These are phyloP conservation scores for Sicus ferrugineus DNA, from an alignment of 2,888 invertebrate genomes.

Conservation along the genomic window DNA sequence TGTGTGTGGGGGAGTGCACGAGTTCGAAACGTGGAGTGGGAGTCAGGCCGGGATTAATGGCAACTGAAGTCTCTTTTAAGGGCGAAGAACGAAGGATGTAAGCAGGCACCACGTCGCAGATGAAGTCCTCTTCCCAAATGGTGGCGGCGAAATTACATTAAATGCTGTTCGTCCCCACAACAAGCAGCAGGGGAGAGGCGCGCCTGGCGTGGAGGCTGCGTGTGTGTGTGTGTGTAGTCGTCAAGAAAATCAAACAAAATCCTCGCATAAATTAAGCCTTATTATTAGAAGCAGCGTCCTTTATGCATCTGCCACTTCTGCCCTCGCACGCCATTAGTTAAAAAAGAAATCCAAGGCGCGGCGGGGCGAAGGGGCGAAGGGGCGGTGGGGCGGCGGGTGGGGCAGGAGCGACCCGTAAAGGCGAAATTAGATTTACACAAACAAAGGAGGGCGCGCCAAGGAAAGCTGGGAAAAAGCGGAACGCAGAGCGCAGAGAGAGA, in stretches of 20 bases:
- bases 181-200: too few species aligned
- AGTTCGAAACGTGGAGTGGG: too few species aligned
- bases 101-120: too few species aligned
- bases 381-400: background rate
- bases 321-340: background rate
- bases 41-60: too few species aligned
- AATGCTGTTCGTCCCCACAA: too few species aligned
- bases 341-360: background rate
- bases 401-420: background rate
- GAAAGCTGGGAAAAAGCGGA: background rate
- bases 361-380: background rate
- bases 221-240: too few species aligned
- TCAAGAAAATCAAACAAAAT: background rate
- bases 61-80: too few species aligned
- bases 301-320: background rate
- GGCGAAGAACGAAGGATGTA: too few species aligned
- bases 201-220: too few species aligned
- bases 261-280: background rate
- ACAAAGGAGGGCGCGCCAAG: background rate
- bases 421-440: background rate
- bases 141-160: too few species aligned
- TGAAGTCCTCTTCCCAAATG: too few species aligned
- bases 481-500: slow-evolving; percentile 7
- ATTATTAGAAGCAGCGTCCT: background rate
- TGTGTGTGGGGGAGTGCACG: too few species aligned